Evolutionary conservation across 2,113 vertebrate species (phyloP).

Genomic region (Heptranchias perlo): DNA sequence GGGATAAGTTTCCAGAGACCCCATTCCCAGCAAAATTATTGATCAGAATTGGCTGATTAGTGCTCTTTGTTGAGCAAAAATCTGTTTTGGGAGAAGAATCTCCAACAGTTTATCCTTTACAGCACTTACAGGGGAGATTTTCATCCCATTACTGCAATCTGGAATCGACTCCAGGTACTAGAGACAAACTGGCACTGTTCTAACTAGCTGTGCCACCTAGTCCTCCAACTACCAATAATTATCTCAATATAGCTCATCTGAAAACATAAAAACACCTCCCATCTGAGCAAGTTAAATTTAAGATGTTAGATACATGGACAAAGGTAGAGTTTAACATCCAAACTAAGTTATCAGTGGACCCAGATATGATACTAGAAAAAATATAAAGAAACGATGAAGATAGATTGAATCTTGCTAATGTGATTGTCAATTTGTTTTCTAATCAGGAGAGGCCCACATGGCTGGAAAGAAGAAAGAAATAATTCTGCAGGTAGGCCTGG

Average conservation of each 20-base stretch:
- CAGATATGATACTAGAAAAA: not conserved
- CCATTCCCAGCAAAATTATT: not conserved
- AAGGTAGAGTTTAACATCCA: not conserved
- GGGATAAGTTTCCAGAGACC: not conserved
- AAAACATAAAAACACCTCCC: not conserved
- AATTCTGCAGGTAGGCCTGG: constrained; percentile 56
- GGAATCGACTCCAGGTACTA: not conserved
- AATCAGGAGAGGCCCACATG: constrained; percentile 46
- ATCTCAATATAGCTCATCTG: not conserved
- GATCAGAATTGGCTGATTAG: not conserved
- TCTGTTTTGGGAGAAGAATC: not conserved
- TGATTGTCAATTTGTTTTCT: not conserved
- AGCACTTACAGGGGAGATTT: not conserved
- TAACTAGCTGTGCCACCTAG: not conserved
- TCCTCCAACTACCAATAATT: not conserved
- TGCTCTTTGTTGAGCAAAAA: not conserved
- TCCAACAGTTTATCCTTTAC: not conserved
- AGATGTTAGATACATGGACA: not conserved
- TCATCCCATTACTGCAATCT: not conserved
- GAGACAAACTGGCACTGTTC: not conserved
- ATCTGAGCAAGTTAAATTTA: not conserved
- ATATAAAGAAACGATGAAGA: not conserved
- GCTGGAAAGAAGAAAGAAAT: constrained; percentile 68
- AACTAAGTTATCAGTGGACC: not conserved
- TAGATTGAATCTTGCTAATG: not conserved